Evolutionary conservation across 92 coral and sea anemone genomes (phyloP).

Genomic region (Pocillopora grandis): DNA sequence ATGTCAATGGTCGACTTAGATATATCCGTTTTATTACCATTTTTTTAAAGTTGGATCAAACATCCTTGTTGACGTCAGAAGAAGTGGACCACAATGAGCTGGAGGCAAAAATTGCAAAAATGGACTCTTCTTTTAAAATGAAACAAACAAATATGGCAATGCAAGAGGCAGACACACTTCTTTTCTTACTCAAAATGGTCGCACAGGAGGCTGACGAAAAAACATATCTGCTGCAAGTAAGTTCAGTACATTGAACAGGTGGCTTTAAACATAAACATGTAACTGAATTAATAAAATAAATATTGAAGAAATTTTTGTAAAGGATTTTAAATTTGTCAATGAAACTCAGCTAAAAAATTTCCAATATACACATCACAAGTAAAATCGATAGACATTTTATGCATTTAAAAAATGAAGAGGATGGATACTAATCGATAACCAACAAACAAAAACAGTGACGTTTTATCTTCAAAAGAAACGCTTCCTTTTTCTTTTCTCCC

Average conservation of each 20-base stretch:
- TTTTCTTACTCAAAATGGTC: neutral
- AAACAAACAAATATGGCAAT: neutral
- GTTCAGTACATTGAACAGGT: neutral
- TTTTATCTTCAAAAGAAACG: too few species aligned
- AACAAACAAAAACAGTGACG: too few species aligned
- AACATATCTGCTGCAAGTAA: neutral
- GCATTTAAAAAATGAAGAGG: too few species aligned
- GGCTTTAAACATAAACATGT: neutral
- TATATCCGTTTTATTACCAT: neutral
- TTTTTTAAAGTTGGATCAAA: neutral
- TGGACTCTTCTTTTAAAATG: neutral
- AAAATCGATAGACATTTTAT: too few species aligned
- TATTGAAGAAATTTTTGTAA: too few species aligned
- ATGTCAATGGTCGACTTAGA: neutral
- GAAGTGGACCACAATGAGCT: neutral
- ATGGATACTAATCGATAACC: too few species aligned
- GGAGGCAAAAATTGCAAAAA: neutral
- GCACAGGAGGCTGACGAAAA: neutral
- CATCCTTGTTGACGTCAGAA: neutral
- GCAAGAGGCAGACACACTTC: slow-evolving; percentile 10
- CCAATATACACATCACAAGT: too few species aligned
- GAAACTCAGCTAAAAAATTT: too few species aligned
- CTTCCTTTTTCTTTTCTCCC: too few species aligned
- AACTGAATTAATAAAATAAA: too few species aligned
- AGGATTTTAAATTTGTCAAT: too few species aligned